phyloP scores from a whole-genome alignment of 2,888 invertebrate genomes.

The Brachyptera risi region DNA sequence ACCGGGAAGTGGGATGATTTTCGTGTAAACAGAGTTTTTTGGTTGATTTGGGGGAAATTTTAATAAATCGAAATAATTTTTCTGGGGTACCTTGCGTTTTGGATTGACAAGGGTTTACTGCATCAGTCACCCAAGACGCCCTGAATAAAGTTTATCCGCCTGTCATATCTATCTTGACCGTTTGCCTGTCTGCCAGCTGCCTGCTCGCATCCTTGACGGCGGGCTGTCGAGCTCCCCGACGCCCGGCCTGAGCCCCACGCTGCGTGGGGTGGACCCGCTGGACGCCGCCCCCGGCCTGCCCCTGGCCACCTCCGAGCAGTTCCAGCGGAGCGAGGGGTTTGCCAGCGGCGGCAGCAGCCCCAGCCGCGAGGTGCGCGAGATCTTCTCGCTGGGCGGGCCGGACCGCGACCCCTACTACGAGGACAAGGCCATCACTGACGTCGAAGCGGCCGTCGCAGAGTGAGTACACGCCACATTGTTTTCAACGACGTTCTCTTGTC shows the following conservation, averaged over 20 bases:
- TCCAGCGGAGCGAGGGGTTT: slow-evolving; percentile 44
- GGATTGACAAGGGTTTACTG: no score
- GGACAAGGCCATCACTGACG: slow-evolving; percentile 11
- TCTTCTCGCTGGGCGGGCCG: slow-evolving; percentile 54
- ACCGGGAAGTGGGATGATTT: no score
- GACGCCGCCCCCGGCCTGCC: slow-evolving; percentile 2
- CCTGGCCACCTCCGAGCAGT: slow-evolving; percentile 24
- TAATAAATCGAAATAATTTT: no score
- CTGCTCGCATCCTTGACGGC: no score
- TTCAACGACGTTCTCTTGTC: no score
- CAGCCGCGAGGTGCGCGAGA: slow-evolving; percentile 85
- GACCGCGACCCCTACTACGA: slow-evolving; percentile 11
- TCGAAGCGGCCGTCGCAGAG: background rate
- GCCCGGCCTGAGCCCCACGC: background rate
- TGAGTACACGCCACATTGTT: background rate
- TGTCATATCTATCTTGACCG: no score
- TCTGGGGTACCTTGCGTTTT: no score
- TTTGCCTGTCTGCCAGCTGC: no score
- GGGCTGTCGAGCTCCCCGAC: background rate
- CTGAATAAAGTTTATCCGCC: no score
- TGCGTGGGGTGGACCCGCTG: background rate
- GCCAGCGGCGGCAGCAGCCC: slow-evolving; percentile 86
- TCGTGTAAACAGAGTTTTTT: no score
- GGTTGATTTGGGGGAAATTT: no score
- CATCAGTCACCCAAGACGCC: no score